These are phyloP conservation scores for Syndactyla subalaris DNA, from an alignment of 2,797 vertebrate species.

Conservation along the genomic window DNA sequence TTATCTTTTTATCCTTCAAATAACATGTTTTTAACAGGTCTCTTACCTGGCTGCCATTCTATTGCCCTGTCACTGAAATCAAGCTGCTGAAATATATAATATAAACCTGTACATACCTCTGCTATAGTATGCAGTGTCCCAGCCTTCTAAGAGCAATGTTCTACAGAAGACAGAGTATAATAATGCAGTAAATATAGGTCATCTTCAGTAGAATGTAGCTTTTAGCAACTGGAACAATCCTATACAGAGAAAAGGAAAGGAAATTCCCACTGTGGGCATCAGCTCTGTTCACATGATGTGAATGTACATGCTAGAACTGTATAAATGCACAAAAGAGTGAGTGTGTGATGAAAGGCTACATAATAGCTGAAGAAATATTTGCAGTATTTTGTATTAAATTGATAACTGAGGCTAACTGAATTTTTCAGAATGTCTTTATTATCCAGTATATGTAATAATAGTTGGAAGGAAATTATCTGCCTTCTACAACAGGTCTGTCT, in stretches of 20 bases:
- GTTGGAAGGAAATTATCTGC: not conserved
- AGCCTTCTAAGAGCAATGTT: not conserved
- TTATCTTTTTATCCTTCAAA: not conserved
- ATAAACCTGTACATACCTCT: not conserved
- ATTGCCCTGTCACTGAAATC: not conserved
- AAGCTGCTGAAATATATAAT: not conserved
- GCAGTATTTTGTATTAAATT: not conserved
- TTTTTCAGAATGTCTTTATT: not conserved
- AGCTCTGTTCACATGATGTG: not conserved
- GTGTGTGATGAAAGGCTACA: not conserved
- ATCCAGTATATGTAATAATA: not conserved
- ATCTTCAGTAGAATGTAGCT: not conserved
- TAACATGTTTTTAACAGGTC: constrained; percentile 9
- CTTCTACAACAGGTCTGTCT: not conserved
- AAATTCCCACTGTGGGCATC: not conserved
- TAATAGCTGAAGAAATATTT: not conserved
- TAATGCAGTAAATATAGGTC: constrained; percentile 15
- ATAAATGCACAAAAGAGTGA: not conserved
- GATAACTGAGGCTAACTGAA: not conserved
- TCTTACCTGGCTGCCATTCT: not conserved
- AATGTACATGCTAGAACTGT: not conserved
- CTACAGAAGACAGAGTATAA: not conserved
- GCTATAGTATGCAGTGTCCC: not conserved
- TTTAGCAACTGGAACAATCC: constrained; percentile 1
- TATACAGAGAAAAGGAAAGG: not conserved